A percentile compares a stretch with the other conserved stretches of the same genome.
Evolutionary conservation across 2,888 invertebrate genomes (phyloP).

Genomic region (Noctua comes): DNA sequence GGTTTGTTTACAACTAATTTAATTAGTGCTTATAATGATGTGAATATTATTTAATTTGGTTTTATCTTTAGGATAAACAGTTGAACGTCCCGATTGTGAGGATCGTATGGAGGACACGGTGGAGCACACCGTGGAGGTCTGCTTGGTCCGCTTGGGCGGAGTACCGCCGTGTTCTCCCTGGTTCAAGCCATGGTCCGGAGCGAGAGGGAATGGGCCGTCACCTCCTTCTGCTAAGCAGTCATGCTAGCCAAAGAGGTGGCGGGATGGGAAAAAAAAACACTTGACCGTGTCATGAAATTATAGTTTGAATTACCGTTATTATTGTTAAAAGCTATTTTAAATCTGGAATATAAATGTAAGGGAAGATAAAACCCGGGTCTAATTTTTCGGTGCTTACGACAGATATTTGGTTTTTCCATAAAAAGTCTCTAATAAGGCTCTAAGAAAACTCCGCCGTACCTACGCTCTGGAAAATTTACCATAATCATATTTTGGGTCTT

Average conservation of each 20-base stretch:
- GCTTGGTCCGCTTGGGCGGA: no score
- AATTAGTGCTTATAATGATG: background rate
- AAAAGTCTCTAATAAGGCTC: background rate
- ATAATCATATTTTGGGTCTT: background rate
- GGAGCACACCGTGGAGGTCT: no score
- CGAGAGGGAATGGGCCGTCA: no score
- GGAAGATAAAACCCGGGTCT: background rate
- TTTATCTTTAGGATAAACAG: conserved; percentile 8
- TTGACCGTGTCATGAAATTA: background rate
- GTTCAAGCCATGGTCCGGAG: no score
- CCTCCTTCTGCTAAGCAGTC: no score
- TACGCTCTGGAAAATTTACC: background rate
- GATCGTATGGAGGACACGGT: no score
- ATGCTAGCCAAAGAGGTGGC: no score
- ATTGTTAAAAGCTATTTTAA: background rate
- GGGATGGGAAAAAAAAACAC: no score
- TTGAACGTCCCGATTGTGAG: no score
- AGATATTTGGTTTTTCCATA: background rate
- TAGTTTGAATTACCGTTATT: background rate
- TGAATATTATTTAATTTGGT: background rate
- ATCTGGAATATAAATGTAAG: background rate
- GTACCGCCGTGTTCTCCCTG: no score
- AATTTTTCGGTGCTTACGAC: no score
- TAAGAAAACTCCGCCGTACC: background rate
- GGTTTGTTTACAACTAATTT: conserved; percentile 22